Conservation (phyloP, 2,797 vertebrate species). For the Setipinna tenuifilis region DNA sequence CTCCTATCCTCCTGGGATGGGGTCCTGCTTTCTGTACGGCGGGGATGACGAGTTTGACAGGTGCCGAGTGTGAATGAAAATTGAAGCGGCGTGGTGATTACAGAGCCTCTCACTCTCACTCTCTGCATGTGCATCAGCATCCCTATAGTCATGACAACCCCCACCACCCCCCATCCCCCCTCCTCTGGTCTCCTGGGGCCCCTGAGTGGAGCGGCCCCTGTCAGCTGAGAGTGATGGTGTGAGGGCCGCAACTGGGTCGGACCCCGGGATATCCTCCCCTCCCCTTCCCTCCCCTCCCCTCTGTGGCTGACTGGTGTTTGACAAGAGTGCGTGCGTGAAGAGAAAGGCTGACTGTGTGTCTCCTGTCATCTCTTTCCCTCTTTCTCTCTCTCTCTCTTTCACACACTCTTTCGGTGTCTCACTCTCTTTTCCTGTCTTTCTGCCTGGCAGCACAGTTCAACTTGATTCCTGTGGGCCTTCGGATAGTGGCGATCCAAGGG, state of each 20-base stretch:
- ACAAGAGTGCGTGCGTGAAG: neutral
- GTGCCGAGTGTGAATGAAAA: conserved; percentile 20
- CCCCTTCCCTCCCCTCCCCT: no score
- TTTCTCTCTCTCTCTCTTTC: conserved; percentile 2
- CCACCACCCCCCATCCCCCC: neutral
- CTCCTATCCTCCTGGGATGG: neutral
- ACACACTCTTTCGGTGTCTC: neutral
- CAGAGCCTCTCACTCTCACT: neutral
- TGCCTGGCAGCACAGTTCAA: conserved; percentile 85
- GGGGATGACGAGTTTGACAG: conserved; percentile 6
- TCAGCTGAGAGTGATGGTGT: neutral
- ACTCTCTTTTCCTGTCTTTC: conserved; percentile 38
- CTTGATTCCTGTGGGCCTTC: conserved; percentile 97
- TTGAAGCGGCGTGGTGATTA: conserved; percentile 20
- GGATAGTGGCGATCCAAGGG: conserved; percentile 98
- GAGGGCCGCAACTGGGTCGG: neutral
- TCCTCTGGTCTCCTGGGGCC: neutral
- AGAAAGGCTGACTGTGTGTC: conserved; percentile 8
- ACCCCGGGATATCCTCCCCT: neutral
- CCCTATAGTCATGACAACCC: neutral
- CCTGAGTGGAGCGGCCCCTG: neutral
- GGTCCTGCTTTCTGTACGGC: neutral
- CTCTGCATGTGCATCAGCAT: conserved; percentile 1
- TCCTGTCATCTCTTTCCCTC: neutral
- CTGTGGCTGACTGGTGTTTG: conserved; percentile 10